Percentiles rank a stretch among this genome's conserved stretches.
These are phyloP conservation scores for Steinernema hermaphroditum DNA, from an alignment of 2,888 invertebrate genomes.

Conservation along the genomic window DNA sequence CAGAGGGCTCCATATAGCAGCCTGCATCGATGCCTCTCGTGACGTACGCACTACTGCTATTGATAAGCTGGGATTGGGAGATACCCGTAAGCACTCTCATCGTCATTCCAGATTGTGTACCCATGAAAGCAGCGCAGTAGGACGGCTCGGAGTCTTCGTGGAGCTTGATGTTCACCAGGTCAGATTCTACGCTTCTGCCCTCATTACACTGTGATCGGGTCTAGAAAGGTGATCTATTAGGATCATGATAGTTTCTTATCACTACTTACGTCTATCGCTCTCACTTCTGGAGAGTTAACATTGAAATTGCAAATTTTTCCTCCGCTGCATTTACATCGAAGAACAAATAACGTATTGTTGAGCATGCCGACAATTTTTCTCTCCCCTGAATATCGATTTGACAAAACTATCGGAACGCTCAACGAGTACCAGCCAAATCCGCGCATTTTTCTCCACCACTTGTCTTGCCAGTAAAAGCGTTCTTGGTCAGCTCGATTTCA, in stretches of 20 bases:
- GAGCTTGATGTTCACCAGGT: neutral
- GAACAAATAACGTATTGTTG: neutral
- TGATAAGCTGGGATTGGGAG: neutral
- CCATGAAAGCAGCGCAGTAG: neutral
- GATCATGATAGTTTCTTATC: neutral
- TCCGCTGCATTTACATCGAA: neutral
- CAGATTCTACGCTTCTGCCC: neutral
- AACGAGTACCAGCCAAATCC: too few relatives aligned
- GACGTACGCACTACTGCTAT: neutral
- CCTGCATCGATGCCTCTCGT: neutral
- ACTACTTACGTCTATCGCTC: neutral
- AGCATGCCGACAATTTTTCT: neutral
- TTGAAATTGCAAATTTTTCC: neutral
- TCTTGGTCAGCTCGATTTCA: neutral
- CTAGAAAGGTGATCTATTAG: neutral
- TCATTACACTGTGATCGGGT: neutral
- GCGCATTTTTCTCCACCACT: neutral
- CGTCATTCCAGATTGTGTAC: neutral
- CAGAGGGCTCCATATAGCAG: neutral
- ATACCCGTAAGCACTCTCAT: neutral
- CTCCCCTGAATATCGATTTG: neutral
- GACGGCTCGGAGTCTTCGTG: neutral
- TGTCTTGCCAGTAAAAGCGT: neutral
- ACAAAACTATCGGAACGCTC: too few relatives aligned
- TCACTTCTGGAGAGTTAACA: neutral